These are phyloP conservation scores for Spodoptera litura DNA, from an alignment of 1,140 invertebrate genomes.

Conservation along the genomic window DNA sequence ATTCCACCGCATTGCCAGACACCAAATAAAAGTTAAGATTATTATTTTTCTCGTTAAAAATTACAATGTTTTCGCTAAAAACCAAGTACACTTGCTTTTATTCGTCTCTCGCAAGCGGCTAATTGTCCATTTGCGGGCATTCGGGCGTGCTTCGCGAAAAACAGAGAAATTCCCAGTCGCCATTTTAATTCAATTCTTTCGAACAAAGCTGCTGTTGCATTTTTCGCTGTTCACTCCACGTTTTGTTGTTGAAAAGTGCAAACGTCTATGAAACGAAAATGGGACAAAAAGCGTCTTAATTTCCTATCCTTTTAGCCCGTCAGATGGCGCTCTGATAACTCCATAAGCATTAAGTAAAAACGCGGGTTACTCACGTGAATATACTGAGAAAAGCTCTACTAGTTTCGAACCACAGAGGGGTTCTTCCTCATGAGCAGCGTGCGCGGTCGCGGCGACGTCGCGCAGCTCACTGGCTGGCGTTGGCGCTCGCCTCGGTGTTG, in stretches of 20 bases:
- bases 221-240: conserved; percentile 70
- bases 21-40: conserved; percentile 21
- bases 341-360: conserved; percentile 29
- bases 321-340: conserved; percentile 40
- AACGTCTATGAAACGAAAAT: conserved; percentile 71
- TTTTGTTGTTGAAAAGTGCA: conserved; percentile 68
- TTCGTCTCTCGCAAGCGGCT: conserved; percentile 64
- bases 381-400: no score
- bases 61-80: conserved; percentile 68
- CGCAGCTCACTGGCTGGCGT: no score
- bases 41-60: conserved; percentile 53
- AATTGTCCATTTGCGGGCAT: conserved; percentile 81
- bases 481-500: no score
- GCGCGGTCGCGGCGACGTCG: no score
- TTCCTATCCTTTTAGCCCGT: conserved; percentile 62
- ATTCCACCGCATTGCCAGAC: conserved; percentile 4
- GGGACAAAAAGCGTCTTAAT: conserved; percentile 71
- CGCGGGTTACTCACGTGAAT: no score
- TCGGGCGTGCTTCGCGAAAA: conserved; percentile 75
- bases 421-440: no score
- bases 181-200: conserved; percentile 82
- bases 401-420: no score
- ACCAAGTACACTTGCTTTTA: conserved; percentile 65
- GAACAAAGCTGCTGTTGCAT: conserved; percentile 78
- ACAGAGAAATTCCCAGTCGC: conserved; percentile 70